Conservation (phyloP, 2,797 vertebrate species). For the Taeniopygia guttata region DNA sequence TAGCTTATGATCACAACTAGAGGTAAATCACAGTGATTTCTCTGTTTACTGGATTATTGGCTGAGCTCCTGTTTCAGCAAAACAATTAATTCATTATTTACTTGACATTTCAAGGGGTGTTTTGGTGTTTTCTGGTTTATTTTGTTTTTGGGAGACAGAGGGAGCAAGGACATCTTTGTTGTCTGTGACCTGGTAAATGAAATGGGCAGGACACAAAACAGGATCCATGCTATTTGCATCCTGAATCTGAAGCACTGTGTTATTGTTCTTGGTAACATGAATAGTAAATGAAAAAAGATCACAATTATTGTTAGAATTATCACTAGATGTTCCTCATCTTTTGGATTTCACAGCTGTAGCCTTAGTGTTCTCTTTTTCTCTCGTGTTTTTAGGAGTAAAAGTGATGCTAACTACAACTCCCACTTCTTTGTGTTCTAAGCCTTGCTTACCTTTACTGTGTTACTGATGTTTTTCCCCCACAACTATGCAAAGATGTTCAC, state of each 20-base stretch:
- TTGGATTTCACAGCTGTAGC: background rate
- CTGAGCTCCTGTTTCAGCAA: background rate
- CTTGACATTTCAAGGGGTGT: background rate
- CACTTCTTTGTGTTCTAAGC: background rate
- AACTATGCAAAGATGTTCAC: background rate
- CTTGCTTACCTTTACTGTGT: background rate
- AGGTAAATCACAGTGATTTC: background rate
- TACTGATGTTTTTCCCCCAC: background rate
- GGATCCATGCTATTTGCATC: background rate
- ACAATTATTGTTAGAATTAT: background rate
- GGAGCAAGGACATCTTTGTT: background rate
- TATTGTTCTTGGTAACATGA: background rate
- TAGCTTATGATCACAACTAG: background rate
- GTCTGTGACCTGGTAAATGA: background rate
- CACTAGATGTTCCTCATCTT: background rate
- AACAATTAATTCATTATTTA: background rate
- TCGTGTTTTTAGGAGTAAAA: background rate
- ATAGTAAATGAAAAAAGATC: background rate
- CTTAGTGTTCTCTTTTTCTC: background rate
- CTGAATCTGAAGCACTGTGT: background rate
- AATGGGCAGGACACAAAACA: background rate
- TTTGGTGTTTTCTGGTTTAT: background rate
- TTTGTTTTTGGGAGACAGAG: background rate
- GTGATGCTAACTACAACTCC: background rate
- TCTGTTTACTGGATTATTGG: background rate